A percentile compares a stretch with the other conserved stretches of the same genome.
Evolutionary conservation across 1,140 invertebrate species (phyloP).

Genomic region (Drosophila serrata): DNA sequence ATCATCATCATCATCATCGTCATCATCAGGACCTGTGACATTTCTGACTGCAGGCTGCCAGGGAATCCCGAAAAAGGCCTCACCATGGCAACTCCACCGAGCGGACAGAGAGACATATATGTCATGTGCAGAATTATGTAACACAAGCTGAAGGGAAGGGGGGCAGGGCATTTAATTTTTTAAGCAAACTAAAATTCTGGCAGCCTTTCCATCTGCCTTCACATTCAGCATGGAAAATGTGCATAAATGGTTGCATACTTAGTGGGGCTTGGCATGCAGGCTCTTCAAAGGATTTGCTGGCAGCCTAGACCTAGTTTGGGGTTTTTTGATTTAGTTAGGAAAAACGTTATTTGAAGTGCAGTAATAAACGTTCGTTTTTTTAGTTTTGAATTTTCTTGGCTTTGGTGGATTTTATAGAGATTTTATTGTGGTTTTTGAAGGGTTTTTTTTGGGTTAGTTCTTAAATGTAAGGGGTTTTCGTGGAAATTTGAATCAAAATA

Average conservation of each 20-base stretch:
- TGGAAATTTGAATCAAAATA: not conserved
- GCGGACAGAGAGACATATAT: conserved; percentile 14
- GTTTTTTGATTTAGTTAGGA: not conserved
- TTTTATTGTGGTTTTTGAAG: not conserved
- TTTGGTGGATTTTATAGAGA: not conserved
- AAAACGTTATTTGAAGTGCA: not conserved
- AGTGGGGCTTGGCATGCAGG: not conserved
- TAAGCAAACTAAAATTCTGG: conserved; percentile 60
- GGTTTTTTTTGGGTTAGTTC: not conserved
- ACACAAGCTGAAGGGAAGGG: conserved; percentile 17
- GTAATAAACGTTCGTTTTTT: no score
- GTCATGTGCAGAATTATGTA: conserved; percentile 72
- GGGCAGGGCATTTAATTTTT: conserved; percentile 67
- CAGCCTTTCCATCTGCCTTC: conserved; percentile 20
- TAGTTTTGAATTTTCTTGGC: not conserved
- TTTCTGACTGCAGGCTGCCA: conserved; percentile 74
- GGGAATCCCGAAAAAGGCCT: conserved; percentile 38
- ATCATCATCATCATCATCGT: conserved; percentile 5
- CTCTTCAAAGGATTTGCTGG: conserved; percentile 12
- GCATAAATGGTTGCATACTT: conserved; percentile 48
- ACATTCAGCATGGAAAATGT: conserved; percentile 53
- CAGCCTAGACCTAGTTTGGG: conserved; percentile 37
- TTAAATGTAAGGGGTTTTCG: not conserved
- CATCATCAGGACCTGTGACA: conserved; percentile 61
- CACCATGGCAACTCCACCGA: conserved; percentile 40